These are phyloP conservation scores for Tetheella fluctuosa DNA, from an alignment of 2,888 invertebrate genomes.

Conservation along the genomic window DNA sequence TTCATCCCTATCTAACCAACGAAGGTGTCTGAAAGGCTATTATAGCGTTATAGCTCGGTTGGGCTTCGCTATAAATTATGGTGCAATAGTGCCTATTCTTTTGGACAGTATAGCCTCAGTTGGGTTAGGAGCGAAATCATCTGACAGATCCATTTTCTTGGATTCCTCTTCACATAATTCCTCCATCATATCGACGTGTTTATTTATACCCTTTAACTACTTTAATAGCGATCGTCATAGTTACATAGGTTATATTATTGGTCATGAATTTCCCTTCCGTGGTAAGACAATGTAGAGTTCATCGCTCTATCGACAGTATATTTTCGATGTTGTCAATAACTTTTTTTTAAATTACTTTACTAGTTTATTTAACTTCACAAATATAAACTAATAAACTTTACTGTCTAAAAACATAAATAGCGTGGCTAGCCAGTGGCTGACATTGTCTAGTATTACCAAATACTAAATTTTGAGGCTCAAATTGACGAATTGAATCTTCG, in stretches of 20 bases:
- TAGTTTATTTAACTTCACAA: no score
- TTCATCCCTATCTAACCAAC: slow-evolving; percentile 58
- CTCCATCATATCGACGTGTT: background rate
- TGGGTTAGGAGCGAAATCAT: slow-evolving; percentile 55
- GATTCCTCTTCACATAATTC: slow-evolving; percentile 15
- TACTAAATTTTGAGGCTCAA: slow-evolving; percentile 43
- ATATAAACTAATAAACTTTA: background rate
- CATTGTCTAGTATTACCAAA: background rate
- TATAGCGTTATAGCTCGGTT: slow-evolving; percentile 74
- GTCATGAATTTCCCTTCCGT: background rate
- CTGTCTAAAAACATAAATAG: background rate
- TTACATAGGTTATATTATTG: background rate
- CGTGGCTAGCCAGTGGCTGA: background rate
- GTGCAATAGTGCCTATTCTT: slow-evolving; percentile 79
- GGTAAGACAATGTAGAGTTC: background rate
- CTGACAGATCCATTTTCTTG: slow-evolving; percentile 65
- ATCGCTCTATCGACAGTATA: no score
- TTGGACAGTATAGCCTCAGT: slow-evolving; percentile 54
- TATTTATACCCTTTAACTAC: background rate
- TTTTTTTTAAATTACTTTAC: no score
- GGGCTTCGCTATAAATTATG: slow-evolving; percentile 78
- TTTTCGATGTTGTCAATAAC: no score
- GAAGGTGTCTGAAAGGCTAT: slow-evolving; percentile 79
- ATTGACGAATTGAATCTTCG: slow-evolving; percentile 52
- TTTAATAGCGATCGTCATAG: no score